Conservation (phyloP, 2,113 vertebrate genomes). For the Alectura lathami region DNA sequence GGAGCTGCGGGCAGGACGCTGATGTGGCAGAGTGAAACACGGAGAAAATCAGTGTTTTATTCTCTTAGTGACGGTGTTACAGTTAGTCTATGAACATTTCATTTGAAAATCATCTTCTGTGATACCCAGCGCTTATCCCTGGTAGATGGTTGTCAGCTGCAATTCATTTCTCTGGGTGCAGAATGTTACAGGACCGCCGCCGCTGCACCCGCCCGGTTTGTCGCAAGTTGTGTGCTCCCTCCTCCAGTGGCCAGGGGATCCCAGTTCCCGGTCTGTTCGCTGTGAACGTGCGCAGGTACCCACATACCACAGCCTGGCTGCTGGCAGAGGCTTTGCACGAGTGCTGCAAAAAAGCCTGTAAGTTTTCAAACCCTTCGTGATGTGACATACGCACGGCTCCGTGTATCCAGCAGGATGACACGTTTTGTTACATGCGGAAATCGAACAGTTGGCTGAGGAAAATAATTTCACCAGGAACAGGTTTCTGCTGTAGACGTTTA, state of each 20-base stretch:
- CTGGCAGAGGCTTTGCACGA: not conserved
- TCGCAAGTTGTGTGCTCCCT: not conserved
- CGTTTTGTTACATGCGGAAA: not conserved
- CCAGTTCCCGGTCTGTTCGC: not conserved
- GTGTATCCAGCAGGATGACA: not conserved
- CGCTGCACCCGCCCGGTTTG: accelerated
- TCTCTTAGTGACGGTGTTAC: slow-evolving; percentile 6
- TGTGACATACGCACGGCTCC: not conserved
- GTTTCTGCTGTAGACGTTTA: not conserved
- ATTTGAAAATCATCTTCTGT: not conserved
- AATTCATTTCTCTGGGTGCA: not conserved
- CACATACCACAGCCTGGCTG: no score
- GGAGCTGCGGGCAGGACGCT: not conserved
- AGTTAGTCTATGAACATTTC: not conserved
- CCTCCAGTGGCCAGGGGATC: not conserved
- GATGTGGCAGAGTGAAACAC: not conserved
- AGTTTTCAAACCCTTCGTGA: not conserved
- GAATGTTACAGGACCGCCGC: not conserved
- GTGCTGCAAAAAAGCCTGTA: not conserved
- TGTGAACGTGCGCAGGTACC: not conserved
- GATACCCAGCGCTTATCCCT: not conserved
- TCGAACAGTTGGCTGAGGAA: not conserved
- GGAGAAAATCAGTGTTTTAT: not conserved
- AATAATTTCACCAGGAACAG: not conserved
- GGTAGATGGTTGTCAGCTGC: not conserved